Conservation (phyloP, 2,888 invertebrate species). For the Macrosiphum euphorbiae region DNA sequence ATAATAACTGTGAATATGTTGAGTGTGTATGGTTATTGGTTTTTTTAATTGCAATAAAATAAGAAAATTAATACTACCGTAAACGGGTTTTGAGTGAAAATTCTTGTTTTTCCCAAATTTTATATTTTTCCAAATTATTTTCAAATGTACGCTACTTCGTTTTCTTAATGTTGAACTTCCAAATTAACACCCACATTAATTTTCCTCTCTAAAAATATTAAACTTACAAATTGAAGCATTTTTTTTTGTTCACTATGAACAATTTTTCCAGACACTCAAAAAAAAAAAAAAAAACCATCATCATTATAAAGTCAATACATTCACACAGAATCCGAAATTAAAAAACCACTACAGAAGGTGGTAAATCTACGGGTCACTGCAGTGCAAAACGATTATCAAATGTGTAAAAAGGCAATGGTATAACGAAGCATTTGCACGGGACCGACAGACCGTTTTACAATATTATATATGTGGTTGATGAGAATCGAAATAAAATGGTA, state of each 20-base stretch:
- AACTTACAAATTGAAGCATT: background rate
- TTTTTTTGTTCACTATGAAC: background rate
- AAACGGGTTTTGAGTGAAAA: background rate
- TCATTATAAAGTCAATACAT: background rate
- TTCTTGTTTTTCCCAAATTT: background rate
- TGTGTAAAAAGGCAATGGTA: background rate
- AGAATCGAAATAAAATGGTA: background rate
- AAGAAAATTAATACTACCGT: background rate
- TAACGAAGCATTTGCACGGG: background rate
- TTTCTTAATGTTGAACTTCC: background rate
- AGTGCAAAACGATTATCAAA: background rate
- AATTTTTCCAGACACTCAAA: background rate
- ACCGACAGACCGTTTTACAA: background rate
- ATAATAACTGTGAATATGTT: background rate
- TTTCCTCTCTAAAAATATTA: background rate
- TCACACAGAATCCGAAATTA: background rate
- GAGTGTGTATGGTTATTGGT: background rate
- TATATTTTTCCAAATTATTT: too few species aligned
- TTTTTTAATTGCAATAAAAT: background rate
- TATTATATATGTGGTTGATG: background rate
- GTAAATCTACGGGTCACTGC: background rate
- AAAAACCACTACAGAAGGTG: background rate
- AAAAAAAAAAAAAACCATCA: background rate
- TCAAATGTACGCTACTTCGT: too few species aligned
- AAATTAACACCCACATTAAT: background rate